These are phyloP conservation scores for Diaphora mendica DNA, from an alignment of 2,888 invertebrate species.

Conservation along the genomic window DNA sequence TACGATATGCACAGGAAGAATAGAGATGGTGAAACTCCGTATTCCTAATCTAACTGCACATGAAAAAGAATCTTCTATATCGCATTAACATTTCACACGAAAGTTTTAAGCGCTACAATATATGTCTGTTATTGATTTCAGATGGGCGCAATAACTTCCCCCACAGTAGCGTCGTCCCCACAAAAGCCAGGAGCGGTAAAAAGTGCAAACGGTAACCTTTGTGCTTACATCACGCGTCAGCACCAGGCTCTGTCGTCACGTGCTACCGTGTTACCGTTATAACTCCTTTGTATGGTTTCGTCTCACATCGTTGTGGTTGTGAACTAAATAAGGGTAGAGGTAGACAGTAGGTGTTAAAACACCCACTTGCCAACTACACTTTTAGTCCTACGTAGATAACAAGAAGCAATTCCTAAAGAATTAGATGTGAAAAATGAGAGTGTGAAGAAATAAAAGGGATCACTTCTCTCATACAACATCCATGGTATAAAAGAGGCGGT, in stretches of 20 bases:
- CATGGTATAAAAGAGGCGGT: too few relatives aligned
- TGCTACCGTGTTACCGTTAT: neutral
- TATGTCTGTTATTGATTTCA: neutral
- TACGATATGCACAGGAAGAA: too few relatives aligned
- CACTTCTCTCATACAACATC: too few relatives aligned
- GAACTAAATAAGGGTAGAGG: slow-evolving; percentile 1
- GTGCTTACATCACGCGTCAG: slow-evolving; percentile 55
- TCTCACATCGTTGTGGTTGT: neutral
- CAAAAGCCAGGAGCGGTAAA: slow-evolving; percentile 9
- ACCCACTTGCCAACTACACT: too few relatives aligned
- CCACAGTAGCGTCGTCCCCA: neutral
- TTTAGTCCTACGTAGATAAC: too few relatives aligned
- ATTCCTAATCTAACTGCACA: too few relatives aligned
- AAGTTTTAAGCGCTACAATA: neutral
- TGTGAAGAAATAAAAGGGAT: too few relatives aligned
- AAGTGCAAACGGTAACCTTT: slow-evolving; percentile 35
- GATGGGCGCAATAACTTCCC: neutral
- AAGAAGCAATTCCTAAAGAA: too few relatives aligned
- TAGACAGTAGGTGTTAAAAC: neutral
- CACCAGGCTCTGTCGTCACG: slow-evolving; percentile 5
- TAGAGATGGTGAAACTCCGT: too few relatives aligned
- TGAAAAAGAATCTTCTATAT: too few relatives aligned
- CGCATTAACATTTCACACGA: neutral
- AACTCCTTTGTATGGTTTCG: slow-evolving; percentile 2
- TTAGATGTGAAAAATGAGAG: too few relatives aligned